phyloP scores from a whole-genome alignment of 2,113 vertebrate genomes.

The Ageneiosus marmoratus region DNA sequence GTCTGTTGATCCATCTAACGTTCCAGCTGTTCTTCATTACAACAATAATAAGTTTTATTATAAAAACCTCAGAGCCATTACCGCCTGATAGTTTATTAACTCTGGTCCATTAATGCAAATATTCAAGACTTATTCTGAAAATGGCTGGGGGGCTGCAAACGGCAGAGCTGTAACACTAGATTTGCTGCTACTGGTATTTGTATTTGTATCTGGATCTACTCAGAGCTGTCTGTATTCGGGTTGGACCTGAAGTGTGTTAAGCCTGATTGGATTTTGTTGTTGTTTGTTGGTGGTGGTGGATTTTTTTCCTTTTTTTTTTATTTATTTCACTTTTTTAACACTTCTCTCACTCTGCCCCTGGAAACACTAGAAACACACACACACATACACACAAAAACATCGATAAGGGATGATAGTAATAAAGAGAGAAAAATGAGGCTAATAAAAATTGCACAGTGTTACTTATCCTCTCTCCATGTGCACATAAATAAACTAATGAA shows the following conservation, averaged over 20 bases:
- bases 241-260: neutral
- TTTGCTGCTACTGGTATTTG: neutral
- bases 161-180: neutral
- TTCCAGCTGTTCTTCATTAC: neutral
- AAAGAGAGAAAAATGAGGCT: slow-evolving; percentile 11
- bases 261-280: no score
- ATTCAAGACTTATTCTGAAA: slow-evolving; percentile 7
- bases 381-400: no score
- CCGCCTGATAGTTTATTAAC: neutral
- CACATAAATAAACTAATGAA: neutral
- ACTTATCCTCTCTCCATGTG: neutral
- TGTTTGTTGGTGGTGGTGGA: no score
- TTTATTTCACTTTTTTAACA: no score
- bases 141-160: neutral
- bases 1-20: neutral
- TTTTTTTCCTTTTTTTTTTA: no score
- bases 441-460: neutral
- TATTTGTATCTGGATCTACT: neutral
- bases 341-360: no score
- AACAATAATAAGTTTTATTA: neutral
- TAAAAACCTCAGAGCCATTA: neutral
- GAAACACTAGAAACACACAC: neutral
- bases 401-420: neutral
- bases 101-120: slow-evolving; percentile 11
- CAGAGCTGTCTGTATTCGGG: neutral